These are phyloP conservation scores for Xerus rutilus DNA, from an alignment of 2,797 vertebrate species.

Conservation along the genomic window DNA sequence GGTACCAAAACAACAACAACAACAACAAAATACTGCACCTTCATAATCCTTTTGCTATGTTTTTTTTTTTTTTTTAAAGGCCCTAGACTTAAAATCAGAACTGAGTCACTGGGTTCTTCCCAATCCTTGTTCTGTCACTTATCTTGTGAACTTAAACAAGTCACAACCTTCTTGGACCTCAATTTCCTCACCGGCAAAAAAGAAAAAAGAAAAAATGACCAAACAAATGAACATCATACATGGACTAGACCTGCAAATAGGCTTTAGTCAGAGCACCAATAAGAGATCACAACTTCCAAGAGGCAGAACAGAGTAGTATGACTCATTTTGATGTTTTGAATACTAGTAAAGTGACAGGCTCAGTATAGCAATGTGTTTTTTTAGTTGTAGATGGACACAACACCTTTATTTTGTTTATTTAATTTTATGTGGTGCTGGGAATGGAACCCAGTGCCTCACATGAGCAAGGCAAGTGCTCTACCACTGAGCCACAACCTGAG, in stretches of 20 bases:
- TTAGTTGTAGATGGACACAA: too few species aligned
- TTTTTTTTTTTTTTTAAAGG: too few species aligned
- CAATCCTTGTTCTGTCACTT: neutral
- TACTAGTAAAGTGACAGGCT: neutral
- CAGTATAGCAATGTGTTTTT: constrained; percentile 3
- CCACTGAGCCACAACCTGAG: too few species aligned
- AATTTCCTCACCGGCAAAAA: neutral
- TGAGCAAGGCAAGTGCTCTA: too few species aligned
- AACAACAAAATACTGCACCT: neutral
- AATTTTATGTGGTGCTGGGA: too few species aligned
- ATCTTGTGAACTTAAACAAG: neutral
- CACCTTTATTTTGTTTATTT: too few species aligned
- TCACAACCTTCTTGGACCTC: neutral
- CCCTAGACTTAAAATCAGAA: neutral
- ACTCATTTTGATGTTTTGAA: constrained; percentile 20
- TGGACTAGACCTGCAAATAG: neutral
- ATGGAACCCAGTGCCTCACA: too few species aligned
- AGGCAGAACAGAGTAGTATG: neutral
- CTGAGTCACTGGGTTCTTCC: neutral
- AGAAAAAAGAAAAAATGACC: neutral
- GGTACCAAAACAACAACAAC: too few species aligned
- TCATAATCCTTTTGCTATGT: neutral
- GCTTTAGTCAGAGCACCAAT: neutral
- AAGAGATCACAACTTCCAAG: neutral
- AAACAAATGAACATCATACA: neutral